Evolutionary conservation across 2,888 invertebrate genomes (phyloP).

Genomic region (Cephus rjabovi): DNA sequence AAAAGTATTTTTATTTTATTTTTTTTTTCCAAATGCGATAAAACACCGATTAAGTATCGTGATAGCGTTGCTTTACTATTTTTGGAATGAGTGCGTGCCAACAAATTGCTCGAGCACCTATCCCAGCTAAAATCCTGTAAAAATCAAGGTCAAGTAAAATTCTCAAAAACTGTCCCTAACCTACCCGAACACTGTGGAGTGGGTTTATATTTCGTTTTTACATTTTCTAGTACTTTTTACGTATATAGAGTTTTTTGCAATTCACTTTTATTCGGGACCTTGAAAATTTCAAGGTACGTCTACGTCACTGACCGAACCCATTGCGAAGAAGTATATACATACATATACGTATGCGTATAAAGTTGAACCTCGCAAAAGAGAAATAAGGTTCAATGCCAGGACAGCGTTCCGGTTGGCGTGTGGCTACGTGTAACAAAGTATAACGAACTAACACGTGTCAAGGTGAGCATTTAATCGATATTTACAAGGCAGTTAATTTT

Average conservation of each 20-base stretch:
- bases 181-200: not conserved
- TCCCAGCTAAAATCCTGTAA: not conserved
- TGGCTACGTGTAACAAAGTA: not conserved
- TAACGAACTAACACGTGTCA: constrained; percentile 39
- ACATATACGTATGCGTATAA: not conserved
- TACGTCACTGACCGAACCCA: not conserved
- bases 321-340: not conserved
- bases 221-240: not conserved
- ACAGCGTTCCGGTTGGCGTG: not conserved
- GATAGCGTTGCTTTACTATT: not conserved
- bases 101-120: not conserved
- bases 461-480: constrained; percentile 56
- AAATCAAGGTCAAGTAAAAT: not conserved
- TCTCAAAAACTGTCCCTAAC: not conserved
- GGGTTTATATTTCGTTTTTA: not conserved
- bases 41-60: not conserved
- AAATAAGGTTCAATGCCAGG: constrained; percentile 2
- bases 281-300: not conserved
- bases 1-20: not conserved
- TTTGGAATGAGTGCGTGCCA: not conserved
- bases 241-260: not conserved
- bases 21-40: not conserved
- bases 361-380: not conserved
- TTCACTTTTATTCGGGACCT: not conserved
- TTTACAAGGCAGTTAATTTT: constrained; percentile 49